Base-by-base conservation (phyloP, 2,113 vertebrate genomes). In the Anser cygnoides region DNA sequence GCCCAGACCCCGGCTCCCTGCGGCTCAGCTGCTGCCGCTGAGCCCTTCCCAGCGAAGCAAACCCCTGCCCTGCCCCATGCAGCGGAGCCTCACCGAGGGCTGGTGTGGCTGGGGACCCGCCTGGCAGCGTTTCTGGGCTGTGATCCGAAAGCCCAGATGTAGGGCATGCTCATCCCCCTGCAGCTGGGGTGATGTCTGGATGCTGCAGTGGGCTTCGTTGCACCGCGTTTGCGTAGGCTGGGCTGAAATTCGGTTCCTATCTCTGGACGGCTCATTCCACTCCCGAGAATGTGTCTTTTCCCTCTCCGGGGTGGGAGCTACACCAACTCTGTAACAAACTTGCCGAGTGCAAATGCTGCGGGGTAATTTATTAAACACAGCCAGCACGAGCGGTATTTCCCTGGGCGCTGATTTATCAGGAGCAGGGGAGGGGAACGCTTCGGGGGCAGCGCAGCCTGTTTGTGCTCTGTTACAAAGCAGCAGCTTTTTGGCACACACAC, bases 211-310 rank as follows among this genome's bases (percentile, higher is more conserved):
- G 91, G 28, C 86, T 93, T 97, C 11, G 37, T 95, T 89, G 93
- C 92, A 93, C 92, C 93, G 83, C 91, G 96, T 96, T 95, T 94
- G 93, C 96, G 92, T 95, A 96, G 94, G 95, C 96, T 95, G 91
- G 49, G 79, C 93, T 96, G 92, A 90, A 94, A 96, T 97, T 95
- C 91, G 92, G 88, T 92, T 95, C 84, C 88, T 73, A 73, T 77
- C 81, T 88, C 90, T 87, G 85, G 61, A 95, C 59, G 66, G 95
- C 62, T 95, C 92, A 77, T 76, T 93, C 57, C 63, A 21, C 44
- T 91, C 90, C 91, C 52, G 2, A 21, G 37, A 73, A 73, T 65
- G 63, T 4, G 2, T 84, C 93, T 93, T 93, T 52, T 93, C 90
- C 90, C 63, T 80, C 85, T 77, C 74, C 95, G 90, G 82, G 57